A percentile compares a stretch with the other conserved stretches of the same genome.
Evolutionary conservation across 2,888 invertebrate species (phyloP).

Genomic region (Incurvaria masculella): DNA sequence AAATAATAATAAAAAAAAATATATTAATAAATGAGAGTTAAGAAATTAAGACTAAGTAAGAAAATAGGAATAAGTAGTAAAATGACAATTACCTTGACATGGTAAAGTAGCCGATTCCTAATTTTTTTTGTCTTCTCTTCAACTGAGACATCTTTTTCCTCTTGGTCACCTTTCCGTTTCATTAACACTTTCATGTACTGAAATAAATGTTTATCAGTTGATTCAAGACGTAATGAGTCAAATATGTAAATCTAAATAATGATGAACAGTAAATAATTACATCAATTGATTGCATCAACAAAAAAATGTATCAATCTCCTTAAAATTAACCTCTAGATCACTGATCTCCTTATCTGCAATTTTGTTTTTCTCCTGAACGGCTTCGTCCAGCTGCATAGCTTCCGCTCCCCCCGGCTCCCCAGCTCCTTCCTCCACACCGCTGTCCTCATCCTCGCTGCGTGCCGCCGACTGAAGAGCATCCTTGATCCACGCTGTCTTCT

Average conservation of each 20-base stretch:
- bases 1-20: too few species aligned
- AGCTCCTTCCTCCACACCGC: conserved; percentile 27
- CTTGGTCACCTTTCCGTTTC: conserved; percentile 29
- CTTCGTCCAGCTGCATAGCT: conserved; percentile 17
- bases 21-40: too few species aligned
- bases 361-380: conserved; percentile 40
- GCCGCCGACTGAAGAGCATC: conserved; percentile 34
- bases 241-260: background rate
- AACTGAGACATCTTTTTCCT: conserved; percentile 26
- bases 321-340: conserved; percentile 63
- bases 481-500: conserved; percentile 40
- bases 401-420: too few species aligned
- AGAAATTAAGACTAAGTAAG: conserved; percentile 7
- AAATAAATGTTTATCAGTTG: conserved; percentile 20
- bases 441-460: conserved; percentile 31
- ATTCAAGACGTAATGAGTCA: conserved; percentile 7
- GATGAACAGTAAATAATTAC: background rate
- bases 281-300: background rate
- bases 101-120: conserved; percentile 40
- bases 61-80: background rate
- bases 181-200: conserved; percentile 72
- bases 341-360: conserved; percentile 70
- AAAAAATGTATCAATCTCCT: background rate
- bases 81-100: conserved; percentile 33
- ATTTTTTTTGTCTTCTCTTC: conserved; percentile 36